Conservation (phyloP, 2,113 vertebrate genomes). For the Passer domesticus region DNA sequence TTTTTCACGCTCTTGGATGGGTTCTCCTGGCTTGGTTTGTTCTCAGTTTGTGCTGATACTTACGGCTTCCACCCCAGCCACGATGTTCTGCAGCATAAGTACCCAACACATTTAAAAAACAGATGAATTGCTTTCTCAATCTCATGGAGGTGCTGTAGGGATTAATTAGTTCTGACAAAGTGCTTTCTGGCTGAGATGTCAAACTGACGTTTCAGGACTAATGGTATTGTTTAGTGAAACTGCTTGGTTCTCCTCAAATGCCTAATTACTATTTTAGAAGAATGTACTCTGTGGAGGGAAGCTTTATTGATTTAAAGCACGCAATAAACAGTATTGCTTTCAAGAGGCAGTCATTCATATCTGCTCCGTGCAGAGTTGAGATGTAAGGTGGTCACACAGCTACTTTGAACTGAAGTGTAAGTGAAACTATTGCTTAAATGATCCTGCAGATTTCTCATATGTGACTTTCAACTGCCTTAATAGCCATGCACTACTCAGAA, state of each 20-base stretch:
- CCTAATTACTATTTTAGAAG: conserved; percentile 49
- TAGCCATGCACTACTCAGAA: not conserved
- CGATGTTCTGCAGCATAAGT: not conserved
- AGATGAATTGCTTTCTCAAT: conserved; percentile 42
- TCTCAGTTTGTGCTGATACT: conserved; percentile 48
- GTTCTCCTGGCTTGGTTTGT: conserved; percentile 38
- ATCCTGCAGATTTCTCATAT: not conserved
- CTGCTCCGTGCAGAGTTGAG: not conserved
- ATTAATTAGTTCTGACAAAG: conserved; percentile 64
- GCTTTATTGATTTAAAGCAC: conserved; percentile 55
- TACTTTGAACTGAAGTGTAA: not conserved
- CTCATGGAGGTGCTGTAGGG: conserved; percentile 27
- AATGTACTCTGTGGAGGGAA: conserved; percentile 22
- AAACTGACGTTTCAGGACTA: conserved; percentile 60
- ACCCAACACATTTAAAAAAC: conserved; percentile 24
- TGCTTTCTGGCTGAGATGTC: conserved; percentile 51
- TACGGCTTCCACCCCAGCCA: not conserved
- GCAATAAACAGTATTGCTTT: conserved; percentile 43
- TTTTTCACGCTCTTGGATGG: conserved; percentile 25
- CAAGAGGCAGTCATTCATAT: conserved; percentile 24
- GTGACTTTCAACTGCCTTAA: not conserved
- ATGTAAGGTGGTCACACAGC: not conserved
- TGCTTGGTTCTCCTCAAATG: conserved; percentile 45
- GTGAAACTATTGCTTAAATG: not conserved
- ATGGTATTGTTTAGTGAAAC: conserved; percentile 55